Base-by-base conservation (phyloP, 2,113 vertebrate species). In the Apteryx mantelli region DNA sequence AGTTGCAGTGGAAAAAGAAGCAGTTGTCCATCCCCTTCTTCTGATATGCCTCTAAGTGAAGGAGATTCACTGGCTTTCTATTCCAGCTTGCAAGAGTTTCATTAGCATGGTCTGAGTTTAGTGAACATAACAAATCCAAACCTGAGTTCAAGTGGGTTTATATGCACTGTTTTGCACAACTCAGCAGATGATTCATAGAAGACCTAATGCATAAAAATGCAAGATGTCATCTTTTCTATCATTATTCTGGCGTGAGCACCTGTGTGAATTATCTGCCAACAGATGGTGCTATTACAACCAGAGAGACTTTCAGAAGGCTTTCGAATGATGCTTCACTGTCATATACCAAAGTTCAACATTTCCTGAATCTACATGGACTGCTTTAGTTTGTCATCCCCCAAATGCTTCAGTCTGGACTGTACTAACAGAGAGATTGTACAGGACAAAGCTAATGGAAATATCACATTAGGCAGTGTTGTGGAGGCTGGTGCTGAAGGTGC, bases 221-320 rank as follows among this genome's bases (percentile, higher is more conserved):
- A 56, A 69, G 25, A 40, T 5, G 14, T 26, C 25, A 26, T 21
- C 13, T 87, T 30, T 44, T 89, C 52, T 69, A 8, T 22, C 16
- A 3, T 1, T 1, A 36, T 11, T 10, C 3, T 5, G 1, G 17
- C 82, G 32, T 2, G 1, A 61, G 28, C 5, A 53, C 2, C 3
- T n/a, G 12, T 32, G 18, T 40, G 28, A 87, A 56, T 16, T 13
- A 64, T 42, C 21, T 82, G 10, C 17, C 82, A 84, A 82, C 21
- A 89, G 69, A 38, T 22, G 26, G 11, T 76, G 38, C 13, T 63
- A 40, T 10, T 52, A 13, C 5, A 50, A 30, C 21, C 0, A 2
- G 48, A 52, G 42, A 82, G 16, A 76, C 8, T 52, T 50, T 71
- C 69, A 2, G 0, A 61, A 63, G 25, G 13, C 44, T 87, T 80